Evolutionary conservation across 2,797 vertebrate genomes (phyloP), one percentile per base, ranked within the genome.

Genomic region (Propithecus perrieri): DNA sequence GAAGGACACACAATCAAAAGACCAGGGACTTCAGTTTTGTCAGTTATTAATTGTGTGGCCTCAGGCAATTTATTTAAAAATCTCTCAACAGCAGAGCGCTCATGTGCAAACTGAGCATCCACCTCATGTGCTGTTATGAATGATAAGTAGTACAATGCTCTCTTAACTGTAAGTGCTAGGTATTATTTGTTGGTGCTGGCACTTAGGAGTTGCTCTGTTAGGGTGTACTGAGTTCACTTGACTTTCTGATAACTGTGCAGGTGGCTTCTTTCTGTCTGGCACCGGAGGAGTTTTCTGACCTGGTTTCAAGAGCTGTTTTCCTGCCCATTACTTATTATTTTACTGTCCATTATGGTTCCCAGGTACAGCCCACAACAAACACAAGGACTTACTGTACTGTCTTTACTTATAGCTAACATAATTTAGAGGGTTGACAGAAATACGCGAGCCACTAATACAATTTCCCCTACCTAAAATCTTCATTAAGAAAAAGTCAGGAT

Each of bases 381-480:
- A 65, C 61, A 85, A 89, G 78, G 43, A 69, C 63, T 91, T 35
- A 61, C 69, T 67, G 59, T 4, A 15, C 79, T 5, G 55, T 46
- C 71, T 91, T 86, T 53, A 57, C 46, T 84, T 55, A 35, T 78
- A 85, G 75, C 85, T 85, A 41, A 92, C 63, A 33, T 55, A 61
- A 96, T 95, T 93, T 63, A 67, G 87, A 78, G 24, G 53, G 43
- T 69, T 30, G 85, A 65, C 63, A 85, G 74, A 96, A 79, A 89
- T 35, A 59, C 18, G 18, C 0, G n/a, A 95, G 74, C 74, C 12
- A 14, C 71, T 65, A 67, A 92, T 35, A 67, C 28, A 61, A 96
- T 92, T 85, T 89, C 74, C 95, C 63, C 74, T 48, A 4, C 43
- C 67, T 90, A 88, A 88, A 92, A 83, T 79, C 88, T 95, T 96